A percentile compares a stretch with the other conserved stretches of the same genome.
Conservation (phyloP, 1,140 invertebrate genomes). For the Whitmania pigra region DNA sequence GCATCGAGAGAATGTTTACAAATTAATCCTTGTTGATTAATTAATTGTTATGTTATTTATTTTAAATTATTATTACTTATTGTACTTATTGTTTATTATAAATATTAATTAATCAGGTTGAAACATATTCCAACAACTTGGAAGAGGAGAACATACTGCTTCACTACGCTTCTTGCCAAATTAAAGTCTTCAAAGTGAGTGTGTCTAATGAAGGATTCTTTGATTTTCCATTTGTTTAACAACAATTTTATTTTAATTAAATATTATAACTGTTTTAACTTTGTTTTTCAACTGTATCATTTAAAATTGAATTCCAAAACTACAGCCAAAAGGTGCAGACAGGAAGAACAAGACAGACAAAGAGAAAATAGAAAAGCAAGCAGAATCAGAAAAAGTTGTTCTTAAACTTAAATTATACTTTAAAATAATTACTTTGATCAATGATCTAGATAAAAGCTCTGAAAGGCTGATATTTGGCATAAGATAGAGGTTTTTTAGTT, state of each 20-base stretch:
- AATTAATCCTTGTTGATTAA: too few species aligned
- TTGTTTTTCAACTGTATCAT: neutral
- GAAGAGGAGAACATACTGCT: conserved; percentile 46
- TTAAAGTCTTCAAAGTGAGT: conserved; percentile 66
- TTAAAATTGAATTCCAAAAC: conserved; percentile 42
- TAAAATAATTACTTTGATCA: neutral
- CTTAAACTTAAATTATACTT: neutral
- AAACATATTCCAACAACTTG: conserved; percentile 46
- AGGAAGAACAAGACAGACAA: conserved; percentile 92
- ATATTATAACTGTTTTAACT: too few species aligned
- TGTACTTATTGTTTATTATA: too few species aligned
- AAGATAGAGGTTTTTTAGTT: too few species aligned
- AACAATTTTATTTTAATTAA: neutral
- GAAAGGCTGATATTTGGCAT: too few species aligned
- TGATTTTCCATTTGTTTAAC: too few species aligned
- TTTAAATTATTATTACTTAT: too few species aligned
- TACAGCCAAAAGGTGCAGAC: conserved; percentile 86
- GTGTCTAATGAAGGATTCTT: neutral
- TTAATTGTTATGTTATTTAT: too few species aligned
- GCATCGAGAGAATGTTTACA: too few species aligned
- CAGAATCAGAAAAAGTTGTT: conserved; percentile 58
- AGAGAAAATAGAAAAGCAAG: conserved; percentile 79
- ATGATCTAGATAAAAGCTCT: too few species aligned
- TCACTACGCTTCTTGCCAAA: conserved; percentile 84
- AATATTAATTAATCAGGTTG: conserved; percentile 24